phyloP scores from a whole-genome alignment of 2,888 invertebrate species.

The Trachelus iudaicus region DNA sequence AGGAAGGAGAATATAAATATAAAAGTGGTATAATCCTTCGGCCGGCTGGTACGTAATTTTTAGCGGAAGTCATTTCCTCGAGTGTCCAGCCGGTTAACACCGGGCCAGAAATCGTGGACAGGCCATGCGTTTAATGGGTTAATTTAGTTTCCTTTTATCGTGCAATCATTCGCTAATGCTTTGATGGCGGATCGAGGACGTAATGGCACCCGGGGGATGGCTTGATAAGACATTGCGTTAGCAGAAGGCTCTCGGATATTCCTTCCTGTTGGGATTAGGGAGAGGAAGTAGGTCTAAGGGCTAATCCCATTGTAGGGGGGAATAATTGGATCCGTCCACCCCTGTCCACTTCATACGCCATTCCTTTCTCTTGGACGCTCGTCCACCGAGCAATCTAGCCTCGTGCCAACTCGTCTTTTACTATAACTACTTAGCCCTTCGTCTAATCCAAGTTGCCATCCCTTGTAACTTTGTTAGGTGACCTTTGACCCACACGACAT shows the following conservation, averaged over 20 bases:
- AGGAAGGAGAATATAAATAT: not conserved
- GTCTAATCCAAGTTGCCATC: conserved; percentile 37
- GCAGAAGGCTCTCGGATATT: conserved; percentile 14
- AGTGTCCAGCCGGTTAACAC: not conserved
- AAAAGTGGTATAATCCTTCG: not conserved
- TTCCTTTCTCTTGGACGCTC: conserved; percentile 23
- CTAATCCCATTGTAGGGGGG: conserved; percentile 50
- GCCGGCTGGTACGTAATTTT: not conserved
- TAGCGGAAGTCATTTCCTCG: not conserved
- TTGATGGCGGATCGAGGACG: conserved; percentile 36
- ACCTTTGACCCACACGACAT: not conserved
- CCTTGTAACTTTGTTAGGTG: conserved; percentile 39
- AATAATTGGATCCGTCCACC: conserved; percentile 49
- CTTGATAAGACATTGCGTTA: conserved; percentile 38
- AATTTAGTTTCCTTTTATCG: conserved; percentile 32
- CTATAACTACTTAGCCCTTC: conserved; percentile 38
- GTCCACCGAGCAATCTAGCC: conserved; percentile 37
- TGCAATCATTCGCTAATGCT: conserved; percentile 36
- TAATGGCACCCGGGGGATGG: conserved; percentile 39
- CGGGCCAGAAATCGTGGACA: not conserved
- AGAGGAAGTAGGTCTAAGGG: conserved; percentile 28
- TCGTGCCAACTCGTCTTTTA: conserved; percentile 41
- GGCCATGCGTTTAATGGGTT: conserved; percentile 19
- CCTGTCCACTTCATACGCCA: conserved; percentile 44
- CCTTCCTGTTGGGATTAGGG: conserved; percentile 25